phyloP scores from a whole-genome alignment of 2,797 vertebrate species.

The Mormyrops boulengeri region DNA sequence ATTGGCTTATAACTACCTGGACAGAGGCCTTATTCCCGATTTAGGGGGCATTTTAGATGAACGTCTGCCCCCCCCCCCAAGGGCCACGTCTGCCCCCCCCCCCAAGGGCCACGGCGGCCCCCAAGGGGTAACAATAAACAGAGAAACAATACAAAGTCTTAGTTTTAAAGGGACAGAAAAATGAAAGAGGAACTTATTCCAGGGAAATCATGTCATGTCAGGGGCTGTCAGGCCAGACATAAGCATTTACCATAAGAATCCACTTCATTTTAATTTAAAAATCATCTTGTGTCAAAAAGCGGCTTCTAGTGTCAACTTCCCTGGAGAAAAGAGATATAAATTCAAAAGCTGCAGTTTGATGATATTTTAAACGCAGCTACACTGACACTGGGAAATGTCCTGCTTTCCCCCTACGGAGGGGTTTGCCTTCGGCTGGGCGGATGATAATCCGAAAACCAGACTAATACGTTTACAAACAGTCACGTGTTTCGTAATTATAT shows the following conservation, averaged over 20 bases:
- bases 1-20: conserved; percentile 14
- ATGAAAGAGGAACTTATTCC: no score
- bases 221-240: neutral
- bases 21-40: conserved; percentile 48
- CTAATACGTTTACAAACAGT: neutral
- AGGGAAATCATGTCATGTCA: neutral
- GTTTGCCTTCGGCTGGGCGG: neutral
- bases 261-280: neutral
- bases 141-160: conserved; percentile 31
- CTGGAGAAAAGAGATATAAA: neutral
- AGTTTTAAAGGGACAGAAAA: conserved; percentile 18
- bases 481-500: neutral
- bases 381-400: neutral
- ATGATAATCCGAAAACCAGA: neutral
- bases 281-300: neutral
- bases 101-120: neutral
- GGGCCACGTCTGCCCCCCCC: neutral
- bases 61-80: conserved; percentile 39
- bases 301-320: neutral
- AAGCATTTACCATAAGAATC: neutral
- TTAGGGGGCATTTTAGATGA: conserved; percentile 44
- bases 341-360: neutral
- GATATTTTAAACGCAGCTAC: neutral
- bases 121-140: conserved; percentile 43
- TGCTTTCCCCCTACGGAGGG: neutral